Evolutionary conservation across 2,888 invertebrate genomes (phyloP).

Genomic region (Amphiduros pacificus): DNA sequence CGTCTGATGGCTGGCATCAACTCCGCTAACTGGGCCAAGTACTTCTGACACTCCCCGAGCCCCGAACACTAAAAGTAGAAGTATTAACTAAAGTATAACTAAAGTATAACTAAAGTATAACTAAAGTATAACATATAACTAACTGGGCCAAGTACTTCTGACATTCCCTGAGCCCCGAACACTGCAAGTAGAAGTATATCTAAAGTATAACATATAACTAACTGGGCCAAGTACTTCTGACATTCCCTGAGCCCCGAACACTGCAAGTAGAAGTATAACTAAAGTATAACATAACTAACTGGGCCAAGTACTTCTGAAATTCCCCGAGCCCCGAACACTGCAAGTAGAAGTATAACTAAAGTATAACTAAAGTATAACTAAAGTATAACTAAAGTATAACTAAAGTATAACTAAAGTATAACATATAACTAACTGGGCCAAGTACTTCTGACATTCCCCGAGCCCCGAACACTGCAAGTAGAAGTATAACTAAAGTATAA

Average conservation of each 20-base stretch:
- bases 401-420: too few species aligned
- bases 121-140: constrained; percentile 41
- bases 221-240: constrained; percentile 77
- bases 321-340: constrained; percentile 65
- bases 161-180: constrained; percentile 69
- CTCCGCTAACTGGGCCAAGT: constrained; percentile 79
- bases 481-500: too few species aligned
- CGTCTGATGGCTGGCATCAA: constrained; percentile 79
- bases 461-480: constrained; percentile 57
- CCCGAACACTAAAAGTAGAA: constrained; percentile 47
- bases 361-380: too few species aligned
- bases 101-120: too few species aligned
- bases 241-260: constrained; percentile 69
- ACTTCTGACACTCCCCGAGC: constrained; percentile 77
- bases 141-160: constrained; percentile 80
- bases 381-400: too few species aligned
- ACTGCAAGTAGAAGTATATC: constrained; percentile 38
- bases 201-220: constrained; percentile 61
- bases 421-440: constrained; percentile 72
- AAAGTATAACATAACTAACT: too few species aligned
- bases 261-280: constrained; percentile 26
- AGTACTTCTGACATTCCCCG: constrained; percentile 78
- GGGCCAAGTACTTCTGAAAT: constrained; percentile 78
- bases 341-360: too few species aligned
- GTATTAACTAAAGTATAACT: too few species aligned